A percentile compares a stretch with the other conserved stretches of the same genome.
Conservation (phyloP, 2,113 vertebrate genomes). For the Arenaria interpres region DNA sequence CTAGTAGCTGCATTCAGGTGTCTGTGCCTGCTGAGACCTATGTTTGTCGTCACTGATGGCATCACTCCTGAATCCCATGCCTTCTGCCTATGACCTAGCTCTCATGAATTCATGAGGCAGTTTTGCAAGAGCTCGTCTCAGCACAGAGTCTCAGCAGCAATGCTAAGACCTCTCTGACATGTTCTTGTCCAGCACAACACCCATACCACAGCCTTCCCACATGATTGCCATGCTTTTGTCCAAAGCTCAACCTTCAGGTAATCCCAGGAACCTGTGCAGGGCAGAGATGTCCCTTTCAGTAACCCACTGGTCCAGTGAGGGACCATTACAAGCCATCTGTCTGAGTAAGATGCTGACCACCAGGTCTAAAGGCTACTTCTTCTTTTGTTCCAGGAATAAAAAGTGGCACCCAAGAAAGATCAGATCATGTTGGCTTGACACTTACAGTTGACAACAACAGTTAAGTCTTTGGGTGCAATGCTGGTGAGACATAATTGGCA, state of each 20-base stretch:
- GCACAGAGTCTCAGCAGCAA: neutral
- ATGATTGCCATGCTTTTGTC: neutral
- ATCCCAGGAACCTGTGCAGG: neutral
- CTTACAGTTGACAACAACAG: neutral
- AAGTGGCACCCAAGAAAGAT: neutral
- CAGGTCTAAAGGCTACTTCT: neutral
- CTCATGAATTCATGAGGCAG: neutral
- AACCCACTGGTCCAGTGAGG: neutral
- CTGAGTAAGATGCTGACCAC: neutral
- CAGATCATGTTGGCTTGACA: neutral
- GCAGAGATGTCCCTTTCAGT: neutral
- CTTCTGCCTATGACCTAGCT: neutral
- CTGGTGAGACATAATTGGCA: neutral
- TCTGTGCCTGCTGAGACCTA: neutral
- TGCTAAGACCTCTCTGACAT: neutral
- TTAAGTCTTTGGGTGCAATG: neutral
- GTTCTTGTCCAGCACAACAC: neutral
- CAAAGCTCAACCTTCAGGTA: neutral
- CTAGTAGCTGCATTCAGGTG: neutral
- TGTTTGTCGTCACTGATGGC: no score
- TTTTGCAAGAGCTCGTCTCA: neutral
- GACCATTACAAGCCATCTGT: neutral
- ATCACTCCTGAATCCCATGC: neutral
- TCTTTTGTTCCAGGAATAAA: neutral
- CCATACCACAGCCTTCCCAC: neutral